Conservation (phyloP, 2,113 vertebrate species). For the Hippocampus abdominalis region DNA sequence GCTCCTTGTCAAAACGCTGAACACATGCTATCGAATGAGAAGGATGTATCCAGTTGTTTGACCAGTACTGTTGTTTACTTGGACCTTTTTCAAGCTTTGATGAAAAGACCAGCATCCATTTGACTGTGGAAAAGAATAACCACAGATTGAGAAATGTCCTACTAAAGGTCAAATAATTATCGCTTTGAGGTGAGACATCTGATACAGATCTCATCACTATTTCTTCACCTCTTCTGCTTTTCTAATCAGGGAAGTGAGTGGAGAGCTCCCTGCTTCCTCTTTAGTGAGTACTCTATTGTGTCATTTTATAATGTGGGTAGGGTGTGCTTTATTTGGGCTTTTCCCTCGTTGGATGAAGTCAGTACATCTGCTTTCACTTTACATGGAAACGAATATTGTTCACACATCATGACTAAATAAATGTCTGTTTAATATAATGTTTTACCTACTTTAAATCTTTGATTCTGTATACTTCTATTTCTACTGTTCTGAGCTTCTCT, state of each 20-base stretch:
- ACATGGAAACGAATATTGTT: conserved; percentile 2
- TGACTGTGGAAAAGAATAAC: not conserved
- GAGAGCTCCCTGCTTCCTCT: conserved; percentile 18
- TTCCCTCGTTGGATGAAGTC: conserved; percentile 29
- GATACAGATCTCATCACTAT: not conserved
- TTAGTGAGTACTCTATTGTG: not conserved
- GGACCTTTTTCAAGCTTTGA: not conserved
- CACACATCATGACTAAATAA: not conserved
- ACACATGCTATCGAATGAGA: not conserved
- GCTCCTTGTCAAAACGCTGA: not conserved
- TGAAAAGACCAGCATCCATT: not conserved
- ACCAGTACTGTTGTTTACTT: not conserved
- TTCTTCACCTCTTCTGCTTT: conserved; percentile 54
- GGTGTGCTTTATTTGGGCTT: conserved; percentile 30
- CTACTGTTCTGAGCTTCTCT: not conserved
- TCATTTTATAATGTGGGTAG: not conserved
- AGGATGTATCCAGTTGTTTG: not conserved
- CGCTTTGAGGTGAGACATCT: not conserved
- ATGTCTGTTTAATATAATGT: not conserved
- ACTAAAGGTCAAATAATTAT: conserved; percentile 12
- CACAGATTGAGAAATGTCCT: not conserved
- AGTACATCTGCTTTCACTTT: not conserved
- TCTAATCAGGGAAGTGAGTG: conserved; percentile 34
- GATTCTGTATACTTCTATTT: not conserved
- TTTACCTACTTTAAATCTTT: not conserved